Evolutionary conservation across 2,113 vertebrate species (phyloP).

Genomic region (Charina bottae): DNA sequence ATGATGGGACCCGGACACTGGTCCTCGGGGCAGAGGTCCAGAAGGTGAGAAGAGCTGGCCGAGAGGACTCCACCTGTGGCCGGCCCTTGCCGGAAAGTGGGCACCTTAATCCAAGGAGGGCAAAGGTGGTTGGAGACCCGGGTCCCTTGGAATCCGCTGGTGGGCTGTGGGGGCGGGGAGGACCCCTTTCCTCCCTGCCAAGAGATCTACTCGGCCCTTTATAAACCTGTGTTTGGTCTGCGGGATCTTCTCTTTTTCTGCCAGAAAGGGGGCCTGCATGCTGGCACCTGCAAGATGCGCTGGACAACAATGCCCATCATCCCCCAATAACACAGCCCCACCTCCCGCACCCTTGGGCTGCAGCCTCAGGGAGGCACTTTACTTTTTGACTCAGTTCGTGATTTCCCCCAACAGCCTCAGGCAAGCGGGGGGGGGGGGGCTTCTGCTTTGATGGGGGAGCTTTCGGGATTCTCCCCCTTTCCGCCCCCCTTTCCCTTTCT

Average conservation of each 20-base stretch:
- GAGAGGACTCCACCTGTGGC: neutral
- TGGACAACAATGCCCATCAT: neutral
- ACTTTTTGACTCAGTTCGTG: neutral
- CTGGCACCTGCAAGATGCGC: too few relatives aligned
- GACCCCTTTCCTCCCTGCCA: too few relatives aligned
- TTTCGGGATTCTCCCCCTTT: neutral
- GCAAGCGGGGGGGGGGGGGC: too few relatives aligned
- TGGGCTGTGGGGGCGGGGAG: neutral
- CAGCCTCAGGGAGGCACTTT: neutral
- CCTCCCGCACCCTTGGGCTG: too few relatives aligned
- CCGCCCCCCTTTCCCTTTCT: neutral
- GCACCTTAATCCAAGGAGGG: neutral
- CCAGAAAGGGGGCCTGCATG: too few relatives aligned
- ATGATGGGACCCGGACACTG: neutral
- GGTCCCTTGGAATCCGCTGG: too few relatives aligned
- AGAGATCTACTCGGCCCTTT: neutral
- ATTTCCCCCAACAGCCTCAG: neutral
- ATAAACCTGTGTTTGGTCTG: too few relatives aligned
- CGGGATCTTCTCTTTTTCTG: too few relatives aligned
- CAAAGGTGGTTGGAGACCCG: too few relatives aligned
- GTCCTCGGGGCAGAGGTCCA: too few relatives aligned
- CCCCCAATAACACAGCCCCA: neutral
- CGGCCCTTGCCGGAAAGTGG: neutral
- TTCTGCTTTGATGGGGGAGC: neutral
- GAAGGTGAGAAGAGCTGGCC: too few relatives aligned